Base-by-base conservation (phyloP, 1,140 invertebrate species). In the Ceratina japonica region DNA sequence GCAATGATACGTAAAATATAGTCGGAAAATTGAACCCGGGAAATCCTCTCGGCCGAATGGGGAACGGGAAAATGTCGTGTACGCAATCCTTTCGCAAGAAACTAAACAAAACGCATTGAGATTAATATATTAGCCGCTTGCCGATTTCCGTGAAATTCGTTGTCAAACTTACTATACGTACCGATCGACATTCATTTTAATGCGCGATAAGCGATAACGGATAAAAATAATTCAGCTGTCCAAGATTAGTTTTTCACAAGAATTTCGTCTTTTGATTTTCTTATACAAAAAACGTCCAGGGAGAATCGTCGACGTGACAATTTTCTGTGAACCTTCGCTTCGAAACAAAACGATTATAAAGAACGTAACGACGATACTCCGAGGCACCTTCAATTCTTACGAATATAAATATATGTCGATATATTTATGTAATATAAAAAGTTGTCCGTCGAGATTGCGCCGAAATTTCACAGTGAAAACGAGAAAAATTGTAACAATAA, bases 1-100 rank as follows among this genome's bases (percentile, higher is more conserved):
- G 86, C 80, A 87, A 86, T 58, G 72, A 56, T 81, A 85, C 68
- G 51, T 81, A 87, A 44, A 87, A 86, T 85, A 82, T 82, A 86
- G 75, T 82, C 20, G 56, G 80, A 80, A 75, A 58, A 66, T 65
- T n/a, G 15, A 63, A 22, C 80, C 68, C 13, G 13, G 31, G n/a
- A 64, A 31, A 61, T 18, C 2, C 27, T 13, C 58, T 85, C 66
- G 13, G 37, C 52, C 20, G 31, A 52, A 77, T 74, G 49, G n/a
- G 74, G 56, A 80, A 54, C 56, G 71, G 64, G 20, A 20, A 83
- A 83, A 80, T 82, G 54, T 82, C 64, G 64, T n/a, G 8, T 65
- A 65, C 37, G 59, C 58, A 15, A 37, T 27, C 2, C 20, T n/a
- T 15, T n/a, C n/a, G 54, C 5, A 16, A n/a, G n/a, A 56, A 56